phyloP scores from a whole-genome alignment of 2,888 invertebrate species.

The Diabrotica balteata region DNA sequence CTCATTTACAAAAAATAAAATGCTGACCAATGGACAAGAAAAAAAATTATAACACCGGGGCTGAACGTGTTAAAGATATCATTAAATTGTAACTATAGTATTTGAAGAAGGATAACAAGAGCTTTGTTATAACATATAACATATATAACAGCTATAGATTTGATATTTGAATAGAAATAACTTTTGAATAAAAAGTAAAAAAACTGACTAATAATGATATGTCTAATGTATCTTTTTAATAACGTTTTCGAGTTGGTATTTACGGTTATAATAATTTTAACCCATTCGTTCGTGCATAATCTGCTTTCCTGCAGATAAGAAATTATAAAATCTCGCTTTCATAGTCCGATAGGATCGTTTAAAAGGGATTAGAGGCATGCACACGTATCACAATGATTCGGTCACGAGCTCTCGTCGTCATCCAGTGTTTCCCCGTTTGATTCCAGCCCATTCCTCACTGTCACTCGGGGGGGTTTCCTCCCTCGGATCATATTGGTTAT shows the following conservation, averaged over 20 bases:
- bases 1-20: no score
- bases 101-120: no score
- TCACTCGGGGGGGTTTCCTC: slow-evolving; percentile 45
- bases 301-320: background rate
- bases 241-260: background rate
- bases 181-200: no score
- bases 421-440: slow-evolving; percentile 35
- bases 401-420: slow-evolving; percentile 45
- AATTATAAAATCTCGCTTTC: slow-evolving; percentile 18
- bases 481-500: slow-evolving; percentile 56
- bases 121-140: no score
- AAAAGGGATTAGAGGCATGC: slow-evolving; percentile 42
- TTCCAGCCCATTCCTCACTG: slow-evolving; percentile 47
- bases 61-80: no score
- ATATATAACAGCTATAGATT: no score
- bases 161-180: no score
- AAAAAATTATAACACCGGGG: no score
- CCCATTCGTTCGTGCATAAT: background rate
- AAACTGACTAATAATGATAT: no score
- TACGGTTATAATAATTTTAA: background rate
- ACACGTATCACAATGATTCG: slow-evolving; percentile 49
- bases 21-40: no score
- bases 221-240: no score
- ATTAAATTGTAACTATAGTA: no score
- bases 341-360: slow-evolving; percentile 39